Conservation (phyloP, 1,140 invertebrate species). For the Pseudomyrmex dendroicus region DNA sequence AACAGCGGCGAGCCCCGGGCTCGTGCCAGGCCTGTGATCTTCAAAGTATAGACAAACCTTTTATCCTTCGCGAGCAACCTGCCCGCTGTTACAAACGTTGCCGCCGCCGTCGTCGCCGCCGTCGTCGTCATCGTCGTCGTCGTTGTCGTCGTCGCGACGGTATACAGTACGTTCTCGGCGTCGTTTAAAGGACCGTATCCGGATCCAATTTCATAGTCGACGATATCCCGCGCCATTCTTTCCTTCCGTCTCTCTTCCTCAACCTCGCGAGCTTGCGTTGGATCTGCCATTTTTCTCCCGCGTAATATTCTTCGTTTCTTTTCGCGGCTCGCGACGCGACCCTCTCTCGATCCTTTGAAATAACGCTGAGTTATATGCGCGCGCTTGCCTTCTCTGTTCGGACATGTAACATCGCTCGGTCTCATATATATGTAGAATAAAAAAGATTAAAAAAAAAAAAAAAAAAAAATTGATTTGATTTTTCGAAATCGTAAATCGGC, state of each 20-base stretch:
- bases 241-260: not conserved
- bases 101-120: constrained; percentile 44
- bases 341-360: constrained; percentile 23
- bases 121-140: constrained; percentile 15
- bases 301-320: constrained; percentile 14
- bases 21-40: constrained; percentile 79
- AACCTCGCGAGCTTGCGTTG: constrained; percentile 4
- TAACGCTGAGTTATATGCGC: constrained; percentile 30
- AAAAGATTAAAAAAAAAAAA: too few relatives aligned
- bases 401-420: constrained; percentile 25
- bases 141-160: not conserved
- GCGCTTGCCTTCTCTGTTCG: not conserved
- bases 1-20: constrained; percentile 33
- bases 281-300: constrained; percentile 27
- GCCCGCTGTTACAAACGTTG: constrained; percentile 53
- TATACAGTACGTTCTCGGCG: constrained; percentile 43
- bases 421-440: not conserved
- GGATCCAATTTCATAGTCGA: constrained; percentile 62
- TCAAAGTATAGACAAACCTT: constrained; percentile 77
- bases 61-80: constrained; percentile 69
- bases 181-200: constrained; percentile 62
- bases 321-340: constrained; percentile 2
- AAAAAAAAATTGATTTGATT: constrained; percentile 16
- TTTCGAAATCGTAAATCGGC: constrained; percentile 36
- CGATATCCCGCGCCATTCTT: constrained; percentile 25